Evolutionary conservation across 2,113 vertebrate species (phyloP).

Genomic region (Dolichotis patagonum): DNA sequence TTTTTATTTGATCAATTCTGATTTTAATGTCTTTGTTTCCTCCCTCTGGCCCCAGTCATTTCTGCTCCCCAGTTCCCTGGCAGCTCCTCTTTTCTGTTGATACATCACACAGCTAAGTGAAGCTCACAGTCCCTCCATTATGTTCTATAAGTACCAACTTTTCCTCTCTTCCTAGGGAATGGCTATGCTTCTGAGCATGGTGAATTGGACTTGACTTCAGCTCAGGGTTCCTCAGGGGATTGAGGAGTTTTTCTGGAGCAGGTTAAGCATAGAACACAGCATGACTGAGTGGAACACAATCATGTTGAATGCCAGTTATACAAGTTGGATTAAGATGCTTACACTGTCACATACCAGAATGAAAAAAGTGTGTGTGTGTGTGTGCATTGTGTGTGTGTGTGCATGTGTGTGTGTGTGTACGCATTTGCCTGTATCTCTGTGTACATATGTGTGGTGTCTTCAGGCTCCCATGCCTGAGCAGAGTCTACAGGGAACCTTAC

Average conservation of each 20-base stretch:
- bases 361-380: neutral
- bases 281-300: neutral
- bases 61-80: neutral
- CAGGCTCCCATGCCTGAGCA: neutral
- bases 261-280: neutral
- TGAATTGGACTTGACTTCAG: neutral
- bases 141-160: neutral
- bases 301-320: neutral
- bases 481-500: neutral
- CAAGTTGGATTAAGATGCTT: neutral
- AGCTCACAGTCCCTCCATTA: neutral
- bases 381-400: neutral
- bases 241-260: neutral
- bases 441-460: neutral
- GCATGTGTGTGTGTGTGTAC: neutral
- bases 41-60: neutral
- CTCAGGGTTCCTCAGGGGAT: neutral
- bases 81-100: neutral
- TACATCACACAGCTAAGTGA: neutral
- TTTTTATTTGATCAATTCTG: neutral
- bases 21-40: neutral
- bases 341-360: neutral
- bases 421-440: neutral
- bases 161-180: neutral
- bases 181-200: neutral